Base-by-base conservation (phyloP, 2,888 invertebrate genomes). In the Yponomeuta malinellus region DNA sequence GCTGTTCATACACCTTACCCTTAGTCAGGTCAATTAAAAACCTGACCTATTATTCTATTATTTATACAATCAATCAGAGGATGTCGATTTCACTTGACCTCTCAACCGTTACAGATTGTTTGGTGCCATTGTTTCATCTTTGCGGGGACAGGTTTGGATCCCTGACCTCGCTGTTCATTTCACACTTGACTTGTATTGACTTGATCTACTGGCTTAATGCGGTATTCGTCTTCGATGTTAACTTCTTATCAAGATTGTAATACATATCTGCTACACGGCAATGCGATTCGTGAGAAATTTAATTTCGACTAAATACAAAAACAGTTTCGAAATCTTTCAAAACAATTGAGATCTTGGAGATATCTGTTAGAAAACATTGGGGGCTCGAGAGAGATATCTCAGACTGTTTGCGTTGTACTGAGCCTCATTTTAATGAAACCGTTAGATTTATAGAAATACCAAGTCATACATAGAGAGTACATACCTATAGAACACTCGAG, bases 361-460 rank as follows among this genome's bases (percentile, higher is more conserved):
- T 12, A 59, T 15, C 2, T 8, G 52, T 15, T 15, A 15, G 15
- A 59, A 59, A 59, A 59, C 12, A 2, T 15, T 12, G 12, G 52
- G 15, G 52, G 15, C 12, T 59, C 15, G 52, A 59, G 12, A 52
- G 52, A 12, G 15, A 15, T 59, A 4, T 59, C 15, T 15, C 15
- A 15, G 52, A 59, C 15, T 59, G 52, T 59, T 59, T 59, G 52
- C 15, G 12, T 59, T 15, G 15, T 59, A 59, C 52, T 59, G 5
- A 15, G 12, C 52, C 15, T 59, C 52, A 5, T 59, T 59, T 59
- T 82, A 80, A 79, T 79, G 76, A 83, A 87, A 87, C 88, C 81
- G 89, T 88, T 82, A 85, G 78, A 78, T 59, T 59, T 59, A 85
- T 84, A 85, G 83, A 78, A 81, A 73, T 73, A 23, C 68, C 73